These are phyloP conservation scores for Herpetotheres cachinnans DNA, from an alignment of 2,113 vertebrate genomes.

Conservation along the genomic window DNA sequence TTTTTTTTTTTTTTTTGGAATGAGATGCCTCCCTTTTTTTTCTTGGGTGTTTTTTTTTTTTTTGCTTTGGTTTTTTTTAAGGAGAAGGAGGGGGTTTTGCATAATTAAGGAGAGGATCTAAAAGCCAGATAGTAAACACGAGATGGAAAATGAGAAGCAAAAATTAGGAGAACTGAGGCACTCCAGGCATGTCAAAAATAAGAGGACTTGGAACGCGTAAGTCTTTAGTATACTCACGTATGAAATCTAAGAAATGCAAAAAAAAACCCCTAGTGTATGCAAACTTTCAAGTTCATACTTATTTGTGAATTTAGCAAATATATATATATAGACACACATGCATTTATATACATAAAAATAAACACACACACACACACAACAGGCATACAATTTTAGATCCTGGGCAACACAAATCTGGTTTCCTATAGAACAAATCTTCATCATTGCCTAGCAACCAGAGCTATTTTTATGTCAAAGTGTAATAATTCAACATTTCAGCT, in stretches of 20 bases:
- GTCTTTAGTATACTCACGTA: fast-evolving
- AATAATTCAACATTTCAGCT: slow-evolving; percentile 28
- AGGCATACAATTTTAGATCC: neutral
- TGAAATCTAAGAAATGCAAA: neutral
- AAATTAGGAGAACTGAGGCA: neutral
- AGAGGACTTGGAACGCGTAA: neutral
- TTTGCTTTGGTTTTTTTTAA: neutral
- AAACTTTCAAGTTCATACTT: neutral
- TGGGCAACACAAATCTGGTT: slow-evolving; percentile 17
- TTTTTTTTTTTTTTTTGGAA: neutral
- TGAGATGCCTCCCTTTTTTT: neutral
- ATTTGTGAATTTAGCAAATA: neutral
- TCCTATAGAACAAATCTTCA: slow-evolving; percentile 11
- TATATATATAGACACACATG: neutral
- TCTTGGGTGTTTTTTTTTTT: neutral
- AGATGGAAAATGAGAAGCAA: neutral
- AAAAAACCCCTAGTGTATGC: neutral
- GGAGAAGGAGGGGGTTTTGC: neutral
- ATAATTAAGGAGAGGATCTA: neutral
- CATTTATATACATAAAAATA: neutral
- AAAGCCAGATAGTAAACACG: neutral
- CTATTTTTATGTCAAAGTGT: slow-evolving; percentile 51
- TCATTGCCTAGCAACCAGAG: slow-evolving; percentile 51
- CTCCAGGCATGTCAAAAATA: neutral
- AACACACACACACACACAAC: neutral